Percentiles rank a stretch among this genome's conserved stretches.
These are phyloP conservation scores for Botia almorhae DNA, from an alignment of 2,797 vertebrate genomes.

Conservation along the genomic window DNA sequence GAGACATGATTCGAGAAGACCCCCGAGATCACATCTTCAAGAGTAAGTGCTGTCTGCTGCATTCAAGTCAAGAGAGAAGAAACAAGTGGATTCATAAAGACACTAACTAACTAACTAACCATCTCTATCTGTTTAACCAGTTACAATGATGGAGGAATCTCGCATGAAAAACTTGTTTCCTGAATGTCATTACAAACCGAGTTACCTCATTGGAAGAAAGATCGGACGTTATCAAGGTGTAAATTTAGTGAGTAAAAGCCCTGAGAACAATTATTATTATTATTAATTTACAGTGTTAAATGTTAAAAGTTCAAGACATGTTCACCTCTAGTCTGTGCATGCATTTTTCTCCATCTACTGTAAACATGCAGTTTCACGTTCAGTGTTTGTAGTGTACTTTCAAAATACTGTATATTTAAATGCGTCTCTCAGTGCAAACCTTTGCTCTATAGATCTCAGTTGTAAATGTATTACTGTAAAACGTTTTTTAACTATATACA, in stretches of 20 bases:
- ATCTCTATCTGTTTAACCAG: slow-evolving; percentile 24
- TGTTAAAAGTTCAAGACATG: too few relatives aligned
- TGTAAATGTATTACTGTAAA: too few relatives aligned
- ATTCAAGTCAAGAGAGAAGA: background rate
- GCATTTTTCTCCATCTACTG: too few relatives aligned
- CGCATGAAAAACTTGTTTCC: slow-evolving; percentile 30
- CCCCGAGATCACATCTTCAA: slow-evolving; percentile 42
- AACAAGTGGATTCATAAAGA: background rate
- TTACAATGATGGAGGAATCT: slow-evolving; percentile 31
- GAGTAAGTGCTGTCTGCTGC: slow-evolving; percentile 3
- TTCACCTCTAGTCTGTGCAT: too few relatives aligned
- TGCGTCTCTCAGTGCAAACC: too few relatives aligned
- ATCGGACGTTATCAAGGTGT: slow-evolving; percentile 47
- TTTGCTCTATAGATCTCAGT: too few relatives aligned
- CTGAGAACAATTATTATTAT: too few relatives aligned
- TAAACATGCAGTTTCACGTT: too few relatives aligned
- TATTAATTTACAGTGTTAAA: too few relatives aligned
- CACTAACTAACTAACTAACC: background rate
- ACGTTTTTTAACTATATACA: too few relatives aligned
- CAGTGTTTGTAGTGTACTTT: too few relatives aligned
- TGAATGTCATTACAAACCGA: slow-evolving; percentile 45
- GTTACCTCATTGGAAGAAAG: background rate
- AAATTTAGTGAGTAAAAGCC: slow-evolving; percentile 39
- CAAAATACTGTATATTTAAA: too few relatives aligned
- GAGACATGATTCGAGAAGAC: slow-evolving; percentile 51